Evolutionary conservation across 1,140 invertebrate species (phyloP).

Genomic region (Cherax destructor): DNA sequence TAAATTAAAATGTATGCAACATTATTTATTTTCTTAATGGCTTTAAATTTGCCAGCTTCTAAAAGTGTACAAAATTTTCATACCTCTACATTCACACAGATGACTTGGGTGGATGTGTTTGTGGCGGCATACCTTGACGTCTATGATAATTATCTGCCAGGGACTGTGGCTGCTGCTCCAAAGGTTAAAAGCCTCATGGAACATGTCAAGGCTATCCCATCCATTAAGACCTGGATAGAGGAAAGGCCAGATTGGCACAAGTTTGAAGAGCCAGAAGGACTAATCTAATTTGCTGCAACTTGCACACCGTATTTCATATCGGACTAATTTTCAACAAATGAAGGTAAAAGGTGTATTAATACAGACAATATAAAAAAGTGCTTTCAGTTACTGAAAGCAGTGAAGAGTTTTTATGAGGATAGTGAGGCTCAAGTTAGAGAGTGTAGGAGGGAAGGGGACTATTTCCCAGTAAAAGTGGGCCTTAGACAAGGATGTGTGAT

Average conservation of each 20-base stretch:
- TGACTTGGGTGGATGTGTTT: slow-evolving; percentile 54
- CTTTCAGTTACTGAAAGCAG: no score
- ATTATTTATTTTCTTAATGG: no score
- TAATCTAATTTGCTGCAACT: neutral
- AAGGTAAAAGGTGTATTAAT: no score
- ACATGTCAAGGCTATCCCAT: neutral
- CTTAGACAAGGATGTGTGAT: no score
- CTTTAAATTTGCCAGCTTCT: neutral
- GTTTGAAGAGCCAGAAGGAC: slow-evolving; percentile 25
- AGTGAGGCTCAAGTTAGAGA: no score
- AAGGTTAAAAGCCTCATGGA: neutral
- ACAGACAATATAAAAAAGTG: no score
- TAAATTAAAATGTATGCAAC: neutral
- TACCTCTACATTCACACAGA: neutral
- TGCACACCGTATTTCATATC: neutral
- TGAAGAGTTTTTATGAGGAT: no score
- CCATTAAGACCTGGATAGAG: slow-evolving; percentile 15
- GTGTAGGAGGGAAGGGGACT: no score
- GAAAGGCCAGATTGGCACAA: neutral
- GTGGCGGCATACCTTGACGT: slow-evolving; percentile 29
- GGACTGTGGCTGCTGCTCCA: neutral
- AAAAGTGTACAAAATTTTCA: neutral
- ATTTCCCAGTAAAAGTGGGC: no score
- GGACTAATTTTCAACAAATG: neutral
- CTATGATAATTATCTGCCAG: slow-evolving; percentile 7